Evolutionary conservation across 1,140 invertebrate genomes (phyloP), one percentile per base, ranked within the genome.

Genomic region (Portunus trituberculatus): DNA sequence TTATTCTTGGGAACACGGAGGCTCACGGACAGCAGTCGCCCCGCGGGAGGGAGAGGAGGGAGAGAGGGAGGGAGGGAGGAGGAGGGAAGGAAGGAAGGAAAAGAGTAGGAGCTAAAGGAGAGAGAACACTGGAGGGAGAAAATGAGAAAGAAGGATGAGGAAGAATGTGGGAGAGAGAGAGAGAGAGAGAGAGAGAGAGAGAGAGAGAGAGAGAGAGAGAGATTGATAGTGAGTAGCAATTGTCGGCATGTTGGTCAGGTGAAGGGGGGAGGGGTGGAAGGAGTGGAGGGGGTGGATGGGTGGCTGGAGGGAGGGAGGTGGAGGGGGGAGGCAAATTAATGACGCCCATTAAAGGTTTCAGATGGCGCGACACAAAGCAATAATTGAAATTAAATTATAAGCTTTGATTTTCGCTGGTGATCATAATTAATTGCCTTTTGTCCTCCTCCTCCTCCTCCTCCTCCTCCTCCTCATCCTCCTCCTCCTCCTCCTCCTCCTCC

Each of bases 381-480:
- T 93, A 93, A 86, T 93, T 84, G 92, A 86, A 86, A 93, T 93
- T 93, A 93, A 86, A 93, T 93, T 93, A 83, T 93, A 93, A 93
- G 83, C 92, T 86, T 93, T 93, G 83, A 86, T 93, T 84, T 93
- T 88, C 67, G 46, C 46, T 83, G 83, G 32, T 76, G 92, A 93
- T 86, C 76, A 93, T 86, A 93, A 86, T 83, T 93, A 93, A 93
- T 83, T 83, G 82, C 45, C 92, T 93, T 93, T 93, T 86, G 67
- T 86, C 92, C 83, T 83, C 8, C 39, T 39, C 39, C 45, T 32
- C 6, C 32, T 25, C 83, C 39, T 84, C 82, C 83, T 76, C 67
- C 67, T 76, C 67, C n/a, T 76, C 67, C 67, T 76, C 67, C 67
- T 76, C 67, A 8, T 76, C 20, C 67, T 88, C 86, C 12, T 28